Conservation (phyloP, 2,888 invertebrate species). For the Gibbula magus region DNA sequence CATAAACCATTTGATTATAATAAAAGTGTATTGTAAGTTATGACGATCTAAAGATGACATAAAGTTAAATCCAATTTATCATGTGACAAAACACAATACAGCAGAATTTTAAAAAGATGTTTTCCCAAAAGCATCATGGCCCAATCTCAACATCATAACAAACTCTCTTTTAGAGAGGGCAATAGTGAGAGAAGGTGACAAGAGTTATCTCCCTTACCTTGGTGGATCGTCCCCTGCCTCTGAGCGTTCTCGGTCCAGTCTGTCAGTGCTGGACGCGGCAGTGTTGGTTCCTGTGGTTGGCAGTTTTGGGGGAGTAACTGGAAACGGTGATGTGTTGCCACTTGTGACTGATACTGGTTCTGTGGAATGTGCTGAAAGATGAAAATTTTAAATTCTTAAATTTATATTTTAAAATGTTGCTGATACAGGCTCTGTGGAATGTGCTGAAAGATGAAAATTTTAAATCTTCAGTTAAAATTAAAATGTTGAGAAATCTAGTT, state of each 20-base stretch:
- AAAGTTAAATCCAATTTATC: too few species aligned
- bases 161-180: too few species aligned
- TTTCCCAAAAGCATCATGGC: too few species aligned
- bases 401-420: not conserved
- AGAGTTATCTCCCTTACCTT: constrained; percentile 29
- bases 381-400: too few species aligned
- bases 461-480: too few species aligned
- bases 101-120: too few species aligned
- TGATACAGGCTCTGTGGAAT: constrained; percentile 21
- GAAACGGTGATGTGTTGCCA: constrained; percentile 23
- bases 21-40: too few species aligned
- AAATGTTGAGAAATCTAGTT: too few species aligned
- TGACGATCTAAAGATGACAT: too few species aligned
- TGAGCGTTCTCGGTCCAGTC: not conserved
- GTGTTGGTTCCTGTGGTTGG: not conserved
- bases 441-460: not conserved
- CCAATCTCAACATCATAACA: too few species aligned
- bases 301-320: constrained; percentile 13
- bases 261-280: constrained; percentile 5
- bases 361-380: constrained; percentile 24
- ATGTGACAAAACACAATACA: too few species aligned
- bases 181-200: not conserved
- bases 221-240: constrained; percentile 26
- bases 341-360: constrained; percentile 20
- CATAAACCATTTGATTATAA: too few species aligned